These are phyloP conservation scores for Hippasteria phrygiana DNA, from an alignment of 53 echinoderm and acorn worm genomes.

Conservation along the genomic window DNA sequence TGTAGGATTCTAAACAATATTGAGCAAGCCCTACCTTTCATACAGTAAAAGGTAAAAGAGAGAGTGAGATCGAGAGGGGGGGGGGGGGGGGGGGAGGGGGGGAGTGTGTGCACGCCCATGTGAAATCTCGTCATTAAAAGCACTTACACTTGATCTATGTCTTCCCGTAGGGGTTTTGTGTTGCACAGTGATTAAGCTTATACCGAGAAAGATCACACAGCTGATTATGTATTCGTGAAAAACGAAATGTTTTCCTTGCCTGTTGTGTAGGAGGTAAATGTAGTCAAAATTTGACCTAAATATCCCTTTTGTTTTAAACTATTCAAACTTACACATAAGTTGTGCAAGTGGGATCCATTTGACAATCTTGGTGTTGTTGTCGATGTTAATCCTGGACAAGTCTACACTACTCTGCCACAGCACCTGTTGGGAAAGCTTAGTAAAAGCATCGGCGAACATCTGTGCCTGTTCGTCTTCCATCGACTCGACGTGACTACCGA, in stretches of 20 bases:
- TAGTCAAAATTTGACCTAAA: not conserved
- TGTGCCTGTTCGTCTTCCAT: not conserved
- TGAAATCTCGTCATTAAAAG: too few species aligned
- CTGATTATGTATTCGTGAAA: too few species aligned
- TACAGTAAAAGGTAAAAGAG: too few species aligned
- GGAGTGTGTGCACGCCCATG: too few species aligned
- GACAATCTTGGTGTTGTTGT: constrained; percentile 1
- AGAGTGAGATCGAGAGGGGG: too few species aligned
- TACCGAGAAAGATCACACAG: too few species aligned
- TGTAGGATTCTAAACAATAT: not conserved
- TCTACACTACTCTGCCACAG: not conserved
- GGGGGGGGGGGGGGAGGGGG: too few species aligned
- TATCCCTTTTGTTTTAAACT: too few species aligned
- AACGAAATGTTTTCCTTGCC: not conserved
- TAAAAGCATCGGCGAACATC: not conserved
- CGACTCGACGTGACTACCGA: not conserved
- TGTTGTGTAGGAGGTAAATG: not conserved
- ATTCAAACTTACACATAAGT: not conserved
- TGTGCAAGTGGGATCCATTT: not conserved
- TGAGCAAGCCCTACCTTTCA: too few species aligned
- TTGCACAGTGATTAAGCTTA: too few species aligned
- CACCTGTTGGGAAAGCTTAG: not conserved
- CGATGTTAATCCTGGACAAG: not conserved
- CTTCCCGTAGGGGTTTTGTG: too few species aligned
- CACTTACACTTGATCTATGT: too few species aligned